Conservation (phyloP, 2,113 vertebrate species). For the Colistium nudipinnis region DNA sequence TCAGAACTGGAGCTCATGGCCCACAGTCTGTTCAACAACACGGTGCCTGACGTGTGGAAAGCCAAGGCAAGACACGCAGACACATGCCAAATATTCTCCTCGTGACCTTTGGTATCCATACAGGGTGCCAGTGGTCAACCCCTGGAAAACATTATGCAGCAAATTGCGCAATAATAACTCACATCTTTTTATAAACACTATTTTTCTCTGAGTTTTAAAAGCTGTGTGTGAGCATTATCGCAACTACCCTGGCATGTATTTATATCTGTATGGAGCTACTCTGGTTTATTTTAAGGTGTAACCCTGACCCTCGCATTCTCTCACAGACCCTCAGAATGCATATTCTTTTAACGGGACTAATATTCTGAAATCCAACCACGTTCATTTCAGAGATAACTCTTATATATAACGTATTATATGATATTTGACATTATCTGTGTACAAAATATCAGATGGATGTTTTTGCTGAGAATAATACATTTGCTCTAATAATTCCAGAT, state of each 20-base stretch:
- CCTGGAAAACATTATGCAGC: not conserved
- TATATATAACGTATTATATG: no score
- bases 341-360: not conserved
- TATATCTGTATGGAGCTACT: not conserved
- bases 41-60: constrained; percentile 89
- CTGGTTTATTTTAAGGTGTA: not conserved
- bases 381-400: no score
- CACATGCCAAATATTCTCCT: not conserved
- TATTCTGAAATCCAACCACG: not conserved
- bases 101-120: not conserved
- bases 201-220: no score
- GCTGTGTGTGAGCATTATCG: no score
- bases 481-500: not conserved
- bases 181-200: no score
- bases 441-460: constrained; percentile 1
- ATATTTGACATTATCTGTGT: not conserved
- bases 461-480: no score
- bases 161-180: not conserved
- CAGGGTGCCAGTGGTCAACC: not conserved
- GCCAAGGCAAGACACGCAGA: constrained; percentile 79
- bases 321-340: not conserved
- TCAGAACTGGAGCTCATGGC: constrained; percentile 91
- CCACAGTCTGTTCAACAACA: constrained; percentile 88
- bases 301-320: not conserved
- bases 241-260: not conserved